Evolutionary conservation across 1,140 invertebrate species (phyloP), one percentile per base, ranked within the genome.

Genomic region (Helicorthomorpha holstii): DNA sequence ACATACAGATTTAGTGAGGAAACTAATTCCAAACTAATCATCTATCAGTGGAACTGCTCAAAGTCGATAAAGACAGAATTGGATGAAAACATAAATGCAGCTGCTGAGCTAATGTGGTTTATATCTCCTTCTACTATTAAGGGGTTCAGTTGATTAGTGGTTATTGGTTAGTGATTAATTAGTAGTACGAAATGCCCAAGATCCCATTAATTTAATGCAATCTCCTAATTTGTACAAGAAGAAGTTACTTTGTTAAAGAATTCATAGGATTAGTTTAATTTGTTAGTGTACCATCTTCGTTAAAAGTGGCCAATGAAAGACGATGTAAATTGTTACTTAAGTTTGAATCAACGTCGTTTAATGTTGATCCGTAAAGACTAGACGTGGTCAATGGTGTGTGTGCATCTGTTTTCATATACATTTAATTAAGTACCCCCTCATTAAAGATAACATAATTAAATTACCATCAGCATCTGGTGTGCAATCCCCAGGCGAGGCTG

Each of bases 251-350:
- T n/a, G n/a, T n/a, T n/a, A n/a, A n/a, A n/a, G n/a, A n/a, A n/a
- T n/a, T n/a, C 7, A 34, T 7, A 34, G 7, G 29, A 34, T 7
- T 7, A 16, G 7, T 7, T 7, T 16, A 34, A 34, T 16, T 34
- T 7, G 16, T 7, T 34, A 16, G 58, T 50, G 59, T 69, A 75
- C 76, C 86, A 62, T 88, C 77, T 27, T 88, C 85, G 61, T 90
- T 85, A 64, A 90, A 89, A 2, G 85, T 90, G 19, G 86, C 85
- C 38, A 92, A 73, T 25, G 85, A 85, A 29, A 92, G 73, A 63
- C 84, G 79, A 44, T 82, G 83, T 52, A 90, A 69, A 66, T 90
- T 90, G 68, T 90, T 90, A 49, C 80, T 80, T n/a, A 89, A 71
- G 58, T 67, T 74, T 34, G 66, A 65, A 26, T 69, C 69, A 4